Conservation (phyloP, 1,140 invertebrate species). For the Drosophila lowei region DNA sequence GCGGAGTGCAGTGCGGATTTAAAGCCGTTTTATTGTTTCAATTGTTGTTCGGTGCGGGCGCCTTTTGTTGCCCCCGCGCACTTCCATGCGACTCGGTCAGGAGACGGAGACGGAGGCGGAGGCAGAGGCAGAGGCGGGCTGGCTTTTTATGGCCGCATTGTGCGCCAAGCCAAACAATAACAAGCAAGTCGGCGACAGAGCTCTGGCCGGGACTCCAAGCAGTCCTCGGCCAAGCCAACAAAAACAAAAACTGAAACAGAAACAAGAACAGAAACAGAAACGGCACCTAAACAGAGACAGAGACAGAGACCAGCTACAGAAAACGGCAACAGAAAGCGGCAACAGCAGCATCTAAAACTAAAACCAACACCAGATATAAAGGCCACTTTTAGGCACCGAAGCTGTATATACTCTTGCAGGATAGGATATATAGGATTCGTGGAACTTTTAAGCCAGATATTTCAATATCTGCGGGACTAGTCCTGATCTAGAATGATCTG, state of each 20-base stretch:
- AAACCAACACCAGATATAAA: constrained; percentile 26
- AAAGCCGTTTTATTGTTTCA: constrained; percentile 78
- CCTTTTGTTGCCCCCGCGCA: constrained; percentile 54
- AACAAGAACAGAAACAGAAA: constrained; percentile 9
- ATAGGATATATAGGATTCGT: no score
- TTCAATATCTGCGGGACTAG: no score
- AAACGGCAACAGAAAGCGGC: constrained; percentile 10
- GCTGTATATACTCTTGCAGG: no score
- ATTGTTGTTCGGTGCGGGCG: constrained; percentile 59
- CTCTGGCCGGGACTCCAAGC: constrained; percentile 20
- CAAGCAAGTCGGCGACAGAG: constrained; percentile 43
- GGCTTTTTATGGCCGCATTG: constrained; percentile 73
- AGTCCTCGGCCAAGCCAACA: constrained; percentile 9
- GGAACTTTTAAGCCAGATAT: no score
- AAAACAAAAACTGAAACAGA: constrained; percentile 28
- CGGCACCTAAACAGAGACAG: constrained; percentile 18
- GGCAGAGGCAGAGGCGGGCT: constrained; percentile 9
- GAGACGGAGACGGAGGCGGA: no score
- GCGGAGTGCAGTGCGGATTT: constrained; percentile 30
- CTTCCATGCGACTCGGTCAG: constrained; percentile 37
- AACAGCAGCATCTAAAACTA: constrained; percentile 32
- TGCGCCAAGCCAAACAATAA: constrained; percentile 55
- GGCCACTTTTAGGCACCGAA: no score
- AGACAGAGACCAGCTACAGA: constrained; percentile 5
- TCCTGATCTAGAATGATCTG: no score